phyloP scores from a whole-genome alignment of 2,888 invertebrate genomes.

The Adelognathus sp. region DNA sequence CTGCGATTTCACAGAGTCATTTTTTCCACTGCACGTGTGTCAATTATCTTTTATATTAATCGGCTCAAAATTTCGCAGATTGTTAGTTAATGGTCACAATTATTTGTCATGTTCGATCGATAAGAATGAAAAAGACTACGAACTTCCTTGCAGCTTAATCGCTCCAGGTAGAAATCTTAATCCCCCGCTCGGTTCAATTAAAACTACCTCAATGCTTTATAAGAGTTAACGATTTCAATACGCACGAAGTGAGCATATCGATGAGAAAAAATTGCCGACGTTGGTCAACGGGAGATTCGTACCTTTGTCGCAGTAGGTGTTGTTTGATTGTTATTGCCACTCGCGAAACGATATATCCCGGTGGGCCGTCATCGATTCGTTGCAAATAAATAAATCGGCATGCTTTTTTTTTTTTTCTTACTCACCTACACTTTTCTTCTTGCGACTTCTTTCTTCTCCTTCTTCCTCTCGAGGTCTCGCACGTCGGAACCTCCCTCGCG shows the following conservation, averaged over 20 bases:
- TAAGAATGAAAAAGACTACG: not conserved
- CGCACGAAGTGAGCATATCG: not conserved
- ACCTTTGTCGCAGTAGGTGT: slow-evolving; percentile 44
- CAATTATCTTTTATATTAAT: no score
- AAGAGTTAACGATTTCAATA: slow-evolving; percentile 7
- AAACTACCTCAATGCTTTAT: slow-evolving; percentile 2
- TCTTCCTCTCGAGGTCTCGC: slow-evolving; percentile 31
- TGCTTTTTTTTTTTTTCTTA: slow-evolving; percentile 3
- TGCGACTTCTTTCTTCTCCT: not conserved
- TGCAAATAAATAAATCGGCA: slow-evolving; percentile 65
- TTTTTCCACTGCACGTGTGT: no score
- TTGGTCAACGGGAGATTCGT: not conserved
- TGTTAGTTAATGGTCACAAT: not conserved
- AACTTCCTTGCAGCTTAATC: not conserved
- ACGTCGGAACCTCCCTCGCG: slow-evolving; percentile 11
- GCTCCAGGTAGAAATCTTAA: slow-evolving; percentile 1
- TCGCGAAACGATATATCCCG: slow-evolving; percentile 61
- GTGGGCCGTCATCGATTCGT: slow-evolving; percentile 71
- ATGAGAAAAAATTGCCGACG: slow-evolving; percentile 31
- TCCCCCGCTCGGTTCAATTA: not conserved
- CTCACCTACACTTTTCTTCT: slow-evolving; percentile 10
- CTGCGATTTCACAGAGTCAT: no score
- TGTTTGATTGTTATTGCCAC: slow-evolving; percentile 62
- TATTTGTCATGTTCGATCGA: not conserved
- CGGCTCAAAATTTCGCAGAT: not conserved